Evolutionary conservation across 2,888 invertebrate genomes (phyloP).

Genomic region (Sarcophaga rosellei): DNA sequence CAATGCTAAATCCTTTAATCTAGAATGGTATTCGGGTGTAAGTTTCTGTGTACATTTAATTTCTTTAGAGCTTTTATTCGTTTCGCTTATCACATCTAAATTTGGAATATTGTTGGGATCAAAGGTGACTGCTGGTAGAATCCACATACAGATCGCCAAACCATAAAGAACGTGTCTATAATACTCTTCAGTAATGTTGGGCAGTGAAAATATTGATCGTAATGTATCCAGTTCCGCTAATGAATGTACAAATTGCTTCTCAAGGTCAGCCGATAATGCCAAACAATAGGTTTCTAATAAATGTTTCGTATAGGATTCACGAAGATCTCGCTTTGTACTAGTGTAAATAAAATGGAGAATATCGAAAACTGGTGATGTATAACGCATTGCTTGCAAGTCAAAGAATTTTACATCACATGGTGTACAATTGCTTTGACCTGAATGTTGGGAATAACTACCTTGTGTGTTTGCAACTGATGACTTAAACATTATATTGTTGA

Average conservation of each 20-base stretch:
- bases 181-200: constrained; percentile 77
- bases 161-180: constrained; percentile 77
- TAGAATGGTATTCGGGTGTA: constrained; percentile 78
- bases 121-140: constrained; percentile 80
- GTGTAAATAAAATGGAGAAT: constrained; percentile 80
- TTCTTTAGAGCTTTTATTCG: constrained; percentile 74
- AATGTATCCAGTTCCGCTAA: constrained; percentile 70
- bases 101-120: constrained; percentile 79
- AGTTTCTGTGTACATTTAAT: constrained; percentile 77
- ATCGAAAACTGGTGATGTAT: constrained; percentile 78
- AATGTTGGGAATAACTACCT: constrained; percentile 42
- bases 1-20: constrained; percentile 77
- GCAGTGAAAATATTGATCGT: constrained; percentile 73
- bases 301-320: constrained; percentile 74
- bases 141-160: constrained; percentile 78
- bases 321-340: constrained; percentile 77
- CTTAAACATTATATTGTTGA: constrained; percentile 80
- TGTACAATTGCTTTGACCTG: not conserved
- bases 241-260: constrained; percentile 71
- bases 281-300: constrained; percentile 76
- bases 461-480: constrained; percentile 16
- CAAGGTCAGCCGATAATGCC: constrained; percentile 73
- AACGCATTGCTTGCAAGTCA: constrained; percentile 79
- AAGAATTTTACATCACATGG: constrained; percentile 76
- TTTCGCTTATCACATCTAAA: constrained; percentile 77